Percentiles rank a stretch among this genome's conserved stretches.
Evolutionary conservation across 2,888 invertebrate genomes (phyloP).

Genomic region (Callimorpha dominula): DNA sequence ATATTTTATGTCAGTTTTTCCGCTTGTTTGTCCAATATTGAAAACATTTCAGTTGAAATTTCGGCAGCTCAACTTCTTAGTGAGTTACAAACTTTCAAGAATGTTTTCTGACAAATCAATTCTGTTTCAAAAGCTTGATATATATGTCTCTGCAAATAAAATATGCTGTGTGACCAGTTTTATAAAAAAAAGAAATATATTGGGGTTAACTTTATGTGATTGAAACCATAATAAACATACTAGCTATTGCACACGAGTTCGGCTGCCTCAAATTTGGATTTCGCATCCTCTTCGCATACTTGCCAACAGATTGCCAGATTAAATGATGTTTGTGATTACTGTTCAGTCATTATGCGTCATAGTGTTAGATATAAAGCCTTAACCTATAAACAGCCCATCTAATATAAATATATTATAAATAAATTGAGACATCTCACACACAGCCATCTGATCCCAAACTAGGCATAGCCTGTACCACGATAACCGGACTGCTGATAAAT

Average conservation of each 20-base stretch:
- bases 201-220: background rate
- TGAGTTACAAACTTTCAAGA: constrained; percentile 25
- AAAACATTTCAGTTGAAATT: constrained; percentile 30
- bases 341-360: too few relatives aligned
- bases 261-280: too few relatives aligned
- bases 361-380: too few relatives aligned
- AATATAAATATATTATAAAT: too few relatives aligned
- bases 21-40: constrained; percentile 32
- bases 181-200: background rate
- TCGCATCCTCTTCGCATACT: too few relatives aligned
- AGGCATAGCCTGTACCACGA: too few relatives aligned
- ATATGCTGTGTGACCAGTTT: constrained; percentile 9
- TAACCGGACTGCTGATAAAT: too few relatives aligned
- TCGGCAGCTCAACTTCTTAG: constrained; percentile 27
- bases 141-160: constrained; percentile 22
- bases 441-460: too few relatives aligned
- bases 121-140: constrained; percentile 11
- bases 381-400: too few relatives aligned
- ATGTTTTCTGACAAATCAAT: constrained; percentile 33
- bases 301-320: too few relatives aligned
- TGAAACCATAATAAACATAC: background rate
- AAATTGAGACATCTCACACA: too few relatives aligned
- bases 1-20: constrained; percentile 28
- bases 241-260: background rate
- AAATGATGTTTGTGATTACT: too few relatives aligned